Conservation (phyloP, 2,113 vertebrate genomes). For the Rhea americana region DNA sequence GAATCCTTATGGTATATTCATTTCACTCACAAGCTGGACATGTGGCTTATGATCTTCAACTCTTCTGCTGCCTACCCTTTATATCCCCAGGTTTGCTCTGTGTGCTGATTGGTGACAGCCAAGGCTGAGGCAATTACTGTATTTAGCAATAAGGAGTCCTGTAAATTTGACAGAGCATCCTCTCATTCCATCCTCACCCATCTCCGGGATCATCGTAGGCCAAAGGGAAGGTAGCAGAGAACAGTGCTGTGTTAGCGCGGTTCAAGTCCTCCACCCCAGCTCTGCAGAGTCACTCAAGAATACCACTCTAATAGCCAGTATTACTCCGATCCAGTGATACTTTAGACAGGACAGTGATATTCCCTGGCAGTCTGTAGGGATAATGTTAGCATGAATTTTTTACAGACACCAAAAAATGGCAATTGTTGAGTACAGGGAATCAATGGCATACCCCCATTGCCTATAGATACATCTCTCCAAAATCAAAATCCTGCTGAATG, state of each 20-base stretch:
- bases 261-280: background rate
- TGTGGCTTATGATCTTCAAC: background rate
- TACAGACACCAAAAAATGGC: background rate
- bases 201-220: background rate
- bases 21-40: background rate
- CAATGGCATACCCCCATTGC: fast-evolving
- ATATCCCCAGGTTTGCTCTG: background rate
- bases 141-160: background rate
- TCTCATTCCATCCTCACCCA: background rate
- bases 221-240: background rate
- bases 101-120: background rate
- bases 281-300: background rate
- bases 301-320: background rate
- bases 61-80: background rate
- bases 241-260: background rate
- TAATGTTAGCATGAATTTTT: background rate
- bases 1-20: background rate
- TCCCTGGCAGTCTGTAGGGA: background rate
- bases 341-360: background rate
- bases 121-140: background rate
- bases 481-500: background rate
- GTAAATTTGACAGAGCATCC: background rate
- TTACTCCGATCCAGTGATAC: background rate
- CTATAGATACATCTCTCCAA: background rate
- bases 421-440: background rate